Percentiles rank a stretch among this genome's conserved stretches.
Evolutionary conservation across 2,888 invertebrate species (phyloP).

Genomic region (Trachelus tabidus): DNA sequence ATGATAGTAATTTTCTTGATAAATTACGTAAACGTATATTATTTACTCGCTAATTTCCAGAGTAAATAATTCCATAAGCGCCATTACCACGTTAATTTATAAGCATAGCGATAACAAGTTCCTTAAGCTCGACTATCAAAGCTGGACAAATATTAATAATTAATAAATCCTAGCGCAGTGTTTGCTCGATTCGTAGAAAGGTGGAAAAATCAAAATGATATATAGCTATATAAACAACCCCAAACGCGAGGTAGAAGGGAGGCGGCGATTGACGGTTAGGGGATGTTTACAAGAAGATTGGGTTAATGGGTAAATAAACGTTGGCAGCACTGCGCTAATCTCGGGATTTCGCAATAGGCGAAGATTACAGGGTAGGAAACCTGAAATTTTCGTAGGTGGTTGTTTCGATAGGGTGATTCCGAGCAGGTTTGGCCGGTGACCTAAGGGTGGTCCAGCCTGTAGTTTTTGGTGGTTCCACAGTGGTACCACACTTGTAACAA

Average conservation of each 20-base stretch:
- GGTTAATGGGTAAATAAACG: constrained; percentile 28
- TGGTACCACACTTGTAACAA: not conserved
- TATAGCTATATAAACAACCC: not conserved
- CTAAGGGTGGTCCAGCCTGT: not conserved
- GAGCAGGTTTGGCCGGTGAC: not conserved
- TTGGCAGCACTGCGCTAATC: constrained; percentile 8
- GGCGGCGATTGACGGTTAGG: not conserved
- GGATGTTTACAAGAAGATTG: constrained; percentile 13
- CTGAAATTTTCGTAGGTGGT: not conserved
- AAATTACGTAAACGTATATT: not conserved
- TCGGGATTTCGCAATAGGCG: constrained; percentile 23
- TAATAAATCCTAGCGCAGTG: not conserved
- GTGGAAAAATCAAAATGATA: not conserved
- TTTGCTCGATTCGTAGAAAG: no score
- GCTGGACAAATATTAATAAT: not conserved
- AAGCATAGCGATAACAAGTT: not conserved
- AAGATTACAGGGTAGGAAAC: constrained; percentile 25
- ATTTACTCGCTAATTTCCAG: not conserved
- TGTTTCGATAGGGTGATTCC: not conserved
- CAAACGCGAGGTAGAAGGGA: no score
- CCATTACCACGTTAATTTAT: not conserved
- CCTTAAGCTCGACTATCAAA: not conserved
- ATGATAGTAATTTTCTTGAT: not conserved
- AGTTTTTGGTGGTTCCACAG: not conserved
- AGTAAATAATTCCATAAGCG: not conserved